phyloP scores from a whole-genome alignment of 2,797 vertebrate genomes.

The Phyllotis vaccarum region DNA sequence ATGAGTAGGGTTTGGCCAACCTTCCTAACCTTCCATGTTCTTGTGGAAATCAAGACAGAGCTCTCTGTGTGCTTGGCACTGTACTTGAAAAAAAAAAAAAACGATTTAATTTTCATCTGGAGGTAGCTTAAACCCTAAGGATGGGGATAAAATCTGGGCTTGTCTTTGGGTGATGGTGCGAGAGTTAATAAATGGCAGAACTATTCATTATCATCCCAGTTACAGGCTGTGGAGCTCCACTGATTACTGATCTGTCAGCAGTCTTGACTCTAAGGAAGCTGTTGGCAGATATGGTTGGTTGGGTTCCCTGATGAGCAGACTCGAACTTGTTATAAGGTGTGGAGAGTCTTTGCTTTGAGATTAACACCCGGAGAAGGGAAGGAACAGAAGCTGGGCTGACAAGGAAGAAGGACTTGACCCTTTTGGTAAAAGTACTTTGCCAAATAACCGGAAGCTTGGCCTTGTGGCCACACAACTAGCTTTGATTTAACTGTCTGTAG shows the following conservation, averaged over 20 bases:
- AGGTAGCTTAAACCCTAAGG: neutral
- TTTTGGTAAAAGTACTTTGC: neutral
- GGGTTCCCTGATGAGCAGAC: neutral
- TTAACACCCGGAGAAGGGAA: slow-evolving; percentile 19
- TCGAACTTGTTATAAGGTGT: neutral
- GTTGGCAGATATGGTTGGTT: neutral
- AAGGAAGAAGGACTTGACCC: neutral
- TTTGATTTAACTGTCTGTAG: slow-evolving; percentile 36
- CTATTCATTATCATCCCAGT: neutral
- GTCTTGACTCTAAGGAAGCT: neutral
- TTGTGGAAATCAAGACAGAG: neutral
- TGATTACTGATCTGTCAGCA: neutral
- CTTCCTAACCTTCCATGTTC: neutral
- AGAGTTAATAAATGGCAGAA: neutral
- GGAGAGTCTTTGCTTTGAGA: neutral
- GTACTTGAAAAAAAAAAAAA: neutral
- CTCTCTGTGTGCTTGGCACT: neutral
- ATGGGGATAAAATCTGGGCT: slow-evolving; percentile 33
- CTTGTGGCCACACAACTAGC: neutral
- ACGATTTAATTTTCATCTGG: slow-evolving; percentile 4
- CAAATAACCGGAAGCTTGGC: neutral
- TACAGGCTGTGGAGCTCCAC: neutral
- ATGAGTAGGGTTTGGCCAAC: neutral
- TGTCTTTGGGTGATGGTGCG: neutral
- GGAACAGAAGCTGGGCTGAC: neutral